Evolutionary conservation across 2,888 invertebrate species (phyloP).

Genomic region (Xestobium rufovillosum): DNA sequence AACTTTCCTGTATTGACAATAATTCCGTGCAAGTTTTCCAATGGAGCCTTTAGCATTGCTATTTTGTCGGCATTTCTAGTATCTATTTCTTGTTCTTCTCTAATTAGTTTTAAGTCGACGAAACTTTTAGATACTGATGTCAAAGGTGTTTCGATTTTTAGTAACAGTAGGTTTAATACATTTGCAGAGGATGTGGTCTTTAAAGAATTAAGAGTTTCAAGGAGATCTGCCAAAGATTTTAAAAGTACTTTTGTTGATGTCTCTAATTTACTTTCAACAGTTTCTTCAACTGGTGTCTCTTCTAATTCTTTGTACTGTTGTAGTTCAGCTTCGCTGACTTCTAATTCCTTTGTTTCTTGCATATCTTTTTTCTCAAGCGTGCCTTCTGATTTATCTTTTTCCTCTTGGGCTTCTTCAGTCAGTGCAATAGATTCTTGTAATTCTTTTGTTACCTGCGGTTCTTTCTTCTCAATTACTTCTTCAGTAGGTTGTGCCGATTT

Average conservation of each 20-base stretch:
- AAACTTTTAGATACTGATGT: no score
- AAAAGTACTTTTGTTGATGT: conserved; percentile 8
- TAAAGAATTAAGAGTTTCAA: no score
- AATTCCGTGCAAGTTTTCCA: no score
- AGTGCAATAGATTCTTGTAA: not conserved
- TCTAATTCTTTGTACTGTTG: not conserved
- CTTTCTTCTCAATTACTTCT: not conserved
- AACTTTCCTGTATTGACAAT: no score
- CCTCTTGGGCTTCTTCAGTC: not conserved
- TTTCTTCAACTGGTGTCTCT: not conserved
- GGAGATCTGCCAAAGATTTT: no score
- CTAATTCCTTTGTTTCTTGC: conserved; percentile 6
- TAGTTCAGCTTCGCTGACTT: conserved; percentile 7
- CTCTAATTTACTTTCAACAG: conserved; percentile 6
- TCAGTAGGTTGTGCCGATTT: not conserved
- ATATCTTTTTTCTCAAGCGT: conserved; percentile 7
- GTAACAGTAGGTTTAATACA: no score
- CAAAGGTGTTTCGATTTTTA: no score
- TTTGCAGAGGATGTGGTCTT: no score
- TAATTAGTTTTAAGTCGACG: no score
- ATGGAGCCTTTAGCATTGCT: no score
- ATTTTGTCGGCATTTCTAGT: no score
- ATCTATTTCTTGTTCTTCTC: no score
- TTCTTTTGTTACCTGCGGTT: not conserved
- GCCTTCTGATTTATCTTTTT: conserved; percentile 7